Base-by-base conservation (phyloP, 1,140 invertebrate species). In the Cecropterus lyciades region DNA sequence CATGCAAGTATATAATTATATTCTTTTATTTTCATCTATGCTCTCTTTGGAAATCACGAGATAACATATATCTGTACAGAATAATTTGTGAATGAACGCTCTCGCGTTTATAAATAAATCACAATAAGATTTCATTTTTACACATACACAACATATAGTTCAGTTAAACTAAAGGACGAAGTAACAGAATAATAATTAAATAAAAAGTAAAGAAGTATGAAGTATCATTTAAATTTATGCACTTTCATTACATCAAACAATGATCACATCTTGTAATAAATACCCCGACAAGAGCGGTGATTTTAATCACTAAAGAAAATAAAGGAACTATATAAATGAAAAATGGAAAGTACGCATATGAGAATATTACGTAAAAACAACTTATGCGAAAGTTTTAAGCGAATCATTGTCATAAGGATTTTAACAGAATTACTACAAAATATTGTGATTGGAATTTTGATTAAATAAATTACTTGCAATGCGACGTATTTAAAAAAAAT, bases 41-140 rank as follows among this genome's bases (percentile, higher is more conserved):
- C 30, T 62, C 59, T 62, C 59, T 62, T 62, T 62, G 59, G 59
- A 51, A 62, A 51, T 20, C 13, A 49, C 46, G 45, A 62, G 46
- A 40, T 62, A 62, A 51, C 30, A 62, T 45, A 37, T 51, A 37
- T 51, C 59, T 49, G 30, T 51, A 62, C 59, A 51, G 46, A 51
- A 30, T 37, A 33, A 33, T 62, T 49, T 62, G 59, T 62, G 59
- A 40, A 27, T 16, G 16, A 62, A n/a, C 43, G 59, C 59, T 37
- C 37, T 51, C 24, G 13, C 57, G 46, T 30, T 43, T 60, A 60
- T 60, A 62, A 62, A 51, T 62, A 62, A 51, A 62, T 62, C 59
- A 62, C 59, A 62, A 51, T 62, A 42, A 62, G 17, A 33, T 60
- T 46, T 15, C 13, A 30, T 59, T 45, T 42, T 60, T 60, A 60